Evolutionary conservation across 2,113 vertebrate species (phyloP), one percentile per base, ranked within the genome.

Genomic region (Corvus moneduloides): DNA sequence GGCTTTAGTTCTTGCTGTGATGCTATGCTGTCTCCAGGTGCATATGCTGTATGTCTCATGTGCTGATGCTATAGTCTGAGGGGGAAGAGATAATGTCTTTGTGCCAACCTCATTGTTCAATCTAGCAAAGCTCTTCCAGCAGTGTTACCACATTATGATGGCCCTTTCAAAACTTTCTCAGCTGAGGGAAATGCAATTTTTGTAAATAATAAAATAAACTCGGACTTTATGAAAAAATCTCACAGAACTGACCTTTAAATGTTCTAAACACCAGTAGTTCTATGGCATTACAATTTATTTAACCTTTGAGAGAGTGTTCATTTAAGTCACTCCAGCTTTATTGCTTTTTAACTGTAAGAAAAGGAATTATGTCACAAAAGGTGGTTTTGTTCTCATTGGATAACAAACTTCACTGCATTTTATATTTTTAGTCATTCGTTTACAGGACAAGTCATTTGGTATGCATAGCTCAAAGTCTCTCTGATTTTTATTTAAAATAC

Each of bases 251-350:
- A 98, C 97, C 98, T 98, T 98, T 98, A 97, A 96, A 87, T 92
- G 71, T 90, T 97, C 96, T 81, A 97, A 97, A 93, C 56, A 95
- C 51, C 74, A 95, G 82, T 94, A 95, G 77, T 96, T 97, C 84
- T 87, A 35, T 91, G 94, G 92, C 96, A 97, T 92, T 97, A 97
- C 96, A 98, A 96, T 97, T 97, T 97, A 97, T 97, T 97, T 98
- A 98, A 98, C 98, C 98, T 98, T 98, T 98, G 89, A 92, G 67
- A 96, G 90, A 91, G 59, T 92, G 89, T 67, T 97, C 86, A 93
- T 93, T 97, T 97, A 96, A 97, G 84, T 94, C 96, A 97, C 95
- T 97, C 49, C 71, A 92, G 61, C n/a, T 96, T 96, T 94, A 87
- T 83, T 95, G 80, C 94, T 96, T 94, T 84, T 85, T 72, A 97